These are phyloP conservation scores for Lytechinus variegatus DNA, from an alignment of 35 echinoderm and acorn worm genomes.

Conservation along the genomic window DNA sequence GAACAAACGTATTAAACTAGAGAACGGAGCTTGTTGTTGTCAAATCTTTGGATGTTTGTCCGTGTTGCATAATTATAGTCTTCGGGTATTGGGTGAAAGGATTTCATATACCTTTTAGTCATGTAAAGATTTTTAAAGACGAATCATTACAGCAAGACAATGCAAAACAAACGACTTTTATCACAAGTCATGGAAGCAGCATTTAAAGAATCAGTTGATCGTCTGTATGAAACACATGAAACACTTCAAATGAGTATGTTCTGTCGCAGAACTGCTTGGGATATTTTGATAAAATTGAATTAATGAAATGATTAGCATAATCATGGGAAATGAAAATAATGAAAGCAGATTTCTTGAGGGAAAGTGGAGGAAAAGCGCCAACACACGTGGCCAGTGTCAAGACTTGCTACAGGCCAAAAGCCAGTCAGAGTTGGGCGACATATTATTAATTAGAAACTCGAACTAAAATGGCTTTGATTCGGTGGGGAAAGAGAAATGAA, in stretches of 20 bases:
- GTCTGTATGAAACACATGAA: neutral
- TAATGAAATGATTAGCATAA: constrained; percentile 49
- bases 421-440: constrained; percentile 18
- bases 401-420: constrained; percentile 8
- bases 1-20: neutral
- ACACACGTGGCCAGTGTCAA: constrained; percentile 9
- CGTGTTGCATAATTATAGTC: no score
- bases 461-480: constrained; percentile 20
- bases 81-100: no score
- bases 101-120: no score
- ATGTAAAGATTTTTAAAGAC: neutral
- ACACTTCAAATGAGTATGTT: neutral
- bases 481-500: neutral
- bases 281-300: constrained; percentile 45
- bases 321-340: constrained; percentile 45
- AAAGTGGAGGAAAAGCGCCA: neutral
- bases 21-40: neutral
- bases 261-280: neutral
- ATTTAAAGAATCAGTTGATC: neutral
- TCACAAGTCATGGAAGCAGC: neutral
- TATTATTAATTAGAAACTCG: constrained; percentile 38
- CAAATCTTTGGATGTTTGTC: no score
- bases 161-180: neutral
- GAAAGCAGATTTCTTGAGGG: constrained; percentile 3
- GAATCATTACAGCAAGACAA: neutral